These are phyloP conservation scores for Siderastrea radians DNA, from an alignment of 92 coral and sea anemone genomes.

Conservation along the genomic window DNA sequence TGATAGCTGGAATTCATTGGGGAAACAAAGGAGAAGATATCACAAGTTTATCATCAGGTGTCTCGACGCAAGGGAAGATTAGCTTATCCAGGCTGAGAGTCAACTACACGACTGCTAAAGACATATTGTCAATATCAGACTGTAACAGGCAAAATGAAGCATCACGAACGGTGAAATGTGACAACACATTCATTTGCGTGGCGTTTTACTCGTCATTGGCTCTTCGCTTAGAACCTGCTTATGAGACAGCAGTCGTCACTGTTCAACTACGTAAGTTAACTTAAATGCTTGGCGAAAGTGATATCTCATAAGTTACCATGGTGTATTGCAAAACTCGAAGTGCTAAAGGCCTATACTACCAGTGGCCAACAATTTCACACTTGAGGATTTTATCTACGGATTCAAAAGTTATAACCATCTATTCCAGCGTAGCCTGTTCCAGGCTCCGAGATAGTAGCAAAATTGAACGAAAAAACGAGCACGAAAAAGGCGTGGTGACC, in stretches of 20 bases:
- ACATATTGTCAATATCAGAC: conserved; percentile 6
- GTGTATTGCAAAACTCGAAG: background rate
- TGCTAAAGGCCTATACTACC: background rate
- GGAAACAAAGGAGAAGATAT: conserved; percentile 15
- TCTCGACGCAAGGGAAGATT: background rate
- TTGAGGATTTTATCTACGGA: too few species aligned
- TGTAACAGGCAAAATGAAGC: conserved; percentile 13
- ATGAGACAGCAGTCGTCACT: conserved; percentile 26
- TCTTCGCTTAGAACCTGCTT: background rate
- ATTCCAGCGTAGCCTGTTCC: too few species aligned
- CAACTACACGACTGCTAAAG: conserved; percentile 45
- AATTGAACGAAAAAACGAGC: too few species aligned
- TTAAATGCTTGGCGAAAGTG: background rate
- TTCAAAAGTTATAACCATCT: too few species aligned
- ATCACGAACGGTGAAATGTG: conserved; percentile 13
- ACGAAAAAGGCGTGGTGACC: too few species aligned
- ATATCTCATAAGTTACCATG: background rate
- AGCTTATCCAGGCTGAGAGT: conserved; percentile 45
- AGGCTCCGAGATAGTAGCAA: too few species aligned
- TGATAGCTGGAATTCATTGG: conserved; percentile 27
- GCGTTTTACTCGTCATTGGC: background rate
- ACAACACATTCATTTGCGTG: background rate
- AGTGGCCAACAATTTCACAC: too few species aligned
- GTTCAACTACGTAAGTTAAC: conserved; percentile 54
- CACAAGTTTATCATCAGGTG: conserved; percentile 31